phyloP scores from a whole-genome alignment of 2,797 vertebrate species.

The Galaxias olidus region DNA sequence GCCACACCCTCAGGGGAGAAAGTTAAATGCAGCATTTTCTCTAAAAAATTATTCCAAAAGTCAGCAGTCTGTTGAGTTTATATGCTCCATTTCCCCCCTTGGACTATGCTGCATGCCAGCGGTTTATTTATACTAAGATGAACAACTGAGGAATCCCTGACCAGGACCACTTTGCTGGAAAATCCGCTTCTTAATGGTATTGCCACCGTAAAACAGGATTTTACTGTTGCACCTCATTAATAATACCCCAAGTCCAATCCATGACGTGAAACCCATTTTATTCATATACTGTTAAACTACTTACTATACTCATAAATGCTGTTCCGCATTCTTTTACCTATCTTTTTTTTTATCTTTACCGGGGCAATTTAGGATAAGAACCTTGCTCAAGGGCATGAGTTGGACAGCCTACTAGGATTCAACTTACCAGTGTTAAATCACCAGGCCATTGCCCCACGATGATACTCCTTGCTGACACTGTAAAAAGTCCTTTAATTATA shows the following conservation, averaged over 20 bases:
- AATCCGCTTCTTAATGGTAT: constrained; percentile 52
- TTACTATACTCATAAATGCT: too few species aligned
- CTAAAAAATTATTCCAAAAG: constrained; percentile 54
- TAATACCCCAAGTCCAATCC: constrained; percentile 38
- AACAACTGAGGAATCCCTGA: constrained; percentile 65
- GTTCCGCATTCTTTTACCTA: constrained; percentile 45
- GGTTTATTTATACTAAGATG: constrained; percentile 65
- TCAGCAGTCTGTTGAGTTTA: constrained; percentile 50
- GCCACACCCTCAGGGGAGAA: constrained; percentile 34
- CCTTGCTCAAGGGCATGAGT: constrained; percentile 68
- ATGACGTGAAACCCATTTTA: constrained; percentile 52
- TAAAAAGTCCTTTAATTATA: constrained; percentile 65
- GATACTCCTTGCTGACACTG: constrained; percentile 59
- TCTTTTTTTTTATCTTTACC: too few species aligned
- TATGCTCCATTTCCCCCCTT: constrained; percentile 48
- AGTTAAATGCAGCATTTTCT: constrained; percentile 50
- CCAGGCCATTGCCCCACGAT: constrained; percentile 51
- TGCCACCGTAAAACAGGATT: constrained; percentile 51
- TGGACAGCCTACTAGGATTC: constrained; percentile 55
- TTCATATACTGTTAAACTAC: constrained; percentile 29
- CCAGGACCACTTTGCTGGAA: constrained; percentile 57
- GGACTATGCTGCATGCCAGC: constrained; percentile 46
- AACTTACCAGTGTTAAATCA: constrained; percentile 63
- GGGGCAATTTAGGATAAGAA: constrained; percentile 67
- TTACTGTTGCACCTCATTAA: constrained; percentile 57